Conservation (phyloP, 2,113 vertebrate species). For the Neolamprologus ventralis region DNA sequence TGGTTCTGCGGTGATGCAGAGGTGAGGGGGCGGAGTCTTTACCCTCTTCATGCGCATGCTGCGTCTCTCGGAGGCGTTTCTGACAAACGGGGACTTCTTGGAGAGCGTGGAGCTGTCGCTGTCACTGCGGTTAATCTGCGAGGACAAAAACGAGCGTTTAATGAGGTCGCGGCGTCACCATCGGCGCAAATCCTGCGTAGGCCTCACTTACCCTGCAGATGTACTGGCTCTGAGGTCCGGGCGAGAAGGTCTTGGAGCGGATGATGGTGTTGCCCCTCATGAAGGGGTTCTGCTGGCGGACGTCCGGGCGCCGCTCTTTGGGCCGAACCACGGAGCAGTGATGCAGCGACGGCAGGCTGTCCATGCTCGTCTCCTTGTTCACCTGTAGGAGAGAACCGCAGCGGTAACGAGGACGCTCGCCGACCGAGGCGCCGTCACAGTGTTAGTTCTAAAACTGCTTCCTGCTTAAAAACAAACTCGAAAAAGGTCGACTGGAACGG, state of each 20-base stretch:
- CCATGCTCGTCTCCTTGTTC: conserved; percentile 86
- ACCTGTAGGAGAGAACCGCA: conserved; percentile 7
- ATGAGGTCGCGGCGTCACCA: accelerated
- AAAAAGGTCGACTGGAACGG: not conserved
- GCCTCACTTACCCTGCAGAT: conserved; percentile 86
- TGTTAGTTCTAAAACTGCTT: not conserved
- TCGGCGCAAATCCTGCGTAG: accelerated
- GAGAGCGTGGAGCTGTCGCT: conserved; percentile 96
- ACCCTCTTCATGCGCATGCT: conserved; percentile 95
- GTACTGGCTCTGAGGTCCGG: conserved; percentile 95
- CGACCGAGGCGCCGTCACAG: accelerated
- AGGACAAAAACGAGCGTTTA: not conserved
- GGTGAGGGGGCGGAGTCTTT: not conserved
- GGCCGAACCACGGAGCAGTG: conserved; percentile 83
- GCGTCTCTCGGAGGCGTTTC: conserved; percentile 89
- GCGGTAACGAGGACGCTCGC: not conserved
- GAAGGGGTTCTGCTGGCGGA: conserved; percentile 79
- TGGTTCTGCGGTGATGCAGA: not conserved
- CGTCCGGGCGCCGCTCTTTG: conserved; percentile 80
- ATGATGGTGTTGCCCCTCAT: conserved; percentile 93
- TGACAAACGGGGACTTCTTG: conserved; percentile 90
- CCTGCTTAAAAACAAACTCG: not conserved
- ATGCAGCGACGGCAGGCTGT: conserved; percentile 49
- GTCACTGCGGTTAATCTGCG: conserved; percentile 93
- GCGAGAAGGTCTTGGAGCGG: conserved; percentile 97